Conservation (phyloP, 2,888 invertebrate species). For the Sceliomorpha sp. region DNA sequence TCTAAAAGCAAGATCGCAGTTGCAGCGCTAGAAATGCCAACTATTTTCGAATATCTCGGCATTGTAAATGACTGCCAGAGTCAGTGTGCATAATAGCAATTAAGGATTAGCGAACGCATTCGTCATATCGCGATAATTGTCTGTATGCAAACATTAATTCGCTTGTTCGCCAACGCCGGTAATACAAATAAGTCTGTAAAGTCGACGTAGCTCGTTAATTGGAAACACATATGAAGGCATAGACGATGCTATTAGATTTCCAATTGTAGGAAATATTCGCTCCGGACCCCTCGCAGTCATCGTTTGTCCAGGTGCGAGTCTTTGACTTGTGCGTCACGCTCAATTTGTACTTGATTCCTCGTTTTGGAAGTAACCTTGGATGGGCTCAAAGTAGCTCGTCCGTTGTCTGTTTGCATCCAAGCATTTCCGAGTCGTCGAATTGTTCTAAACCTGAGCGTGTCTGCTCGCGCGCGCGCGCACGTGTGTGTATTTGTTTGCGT, state of each 20-base stretch:
- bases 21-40: too few relatives aligned
- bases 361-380: constrained; percentile 57
- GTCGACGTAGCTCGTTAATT: constrained; percentile 69
- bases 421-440: constrained; percentile 47
- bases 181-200: constrained; percentile 42
- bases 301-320: constrained; percentile 62
- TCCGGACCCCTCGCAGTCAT: constrained; percentile 73
- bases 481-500: too few relatives aligned
- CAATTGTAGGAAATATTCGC: constrained; percentile 73
- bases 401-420: not conserved
- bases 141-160: too few relatives aligned
- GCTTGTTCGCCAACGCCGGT: constrained; percentile 1
- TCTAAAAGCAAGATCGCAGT: too few relatives aligned
- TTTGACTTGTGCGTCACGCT: constrained; percentile 68
- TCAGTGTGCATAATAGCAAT: too few relatives aligned
- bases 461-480: too few relatives aligned
- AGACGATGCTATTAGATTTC: constrained; percentile 74
- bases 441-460: too few relatives aligned
- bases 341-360: constrained; percentile 31
- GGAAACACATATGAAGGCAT: constrained; percentile 67
- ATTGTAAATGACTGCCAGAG: too few relatives aligned
- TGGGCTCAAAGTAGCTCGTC: constrained; percentile 57
- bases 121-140: too few relatives aligned
- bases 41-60: too few relatives aligned
- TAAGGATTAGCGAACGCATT: constrained; percentile 16